Conservation (phyloP, 2,888 invertebrate species). For the Lasioglossum malachurum region DNA sequence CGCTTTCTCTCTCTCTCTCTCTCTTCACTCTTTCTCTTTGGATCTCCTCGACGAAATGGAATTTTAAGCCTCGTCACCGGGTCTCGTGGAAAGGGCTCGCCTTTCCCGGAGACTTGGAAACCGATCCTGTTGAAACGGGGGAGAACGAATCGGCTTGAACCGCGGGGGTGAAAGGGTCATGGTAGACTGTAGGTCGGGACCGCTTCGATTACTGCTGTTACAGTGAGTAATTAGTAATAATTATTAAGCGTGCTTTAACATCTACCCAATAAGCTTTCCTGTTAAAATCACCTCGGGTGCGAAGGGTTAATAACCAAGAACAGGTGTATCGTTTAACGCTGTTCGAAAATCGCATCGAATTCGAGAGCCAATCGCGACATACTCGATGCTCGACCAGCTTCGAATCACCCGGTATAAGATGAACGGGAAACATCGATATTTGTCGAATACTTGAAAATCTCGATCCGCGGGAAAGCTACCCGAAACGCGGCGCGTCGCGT, state of each 20-base stretch:
- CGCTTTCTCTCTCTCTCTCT: not conserved
- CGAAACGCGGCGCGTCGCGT: slow-evolving; percentile 39
- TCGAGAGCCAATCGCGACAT: not conserved
- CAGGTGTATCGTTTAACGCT: not conserved
- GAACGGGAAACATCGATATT: slow-evolving; percentile 53
- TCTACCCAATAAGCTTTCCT: not conserved
- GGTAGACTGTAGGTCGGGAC: slow-evolving; percentile 3
- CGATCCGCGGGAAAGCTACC: slow-evolving; percentile 59
- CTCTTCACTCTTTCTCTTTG: slow-evolving; percentile 5
- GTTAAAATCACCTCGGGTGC: too few species aligned
- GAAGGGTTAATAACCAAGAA: not conserved
- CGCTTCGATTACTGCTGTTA: not conserved
- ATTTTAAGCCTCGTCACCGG: slow-evolving; percentile 57
- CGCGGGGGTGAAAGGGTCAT: not conserved
- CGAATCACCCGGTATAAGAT: slow-evolving; percentile 20
- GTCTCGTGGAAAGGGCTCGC: slow-evolving; percentile 30
- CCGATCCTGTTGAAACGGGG: slow-evolving; percentile 43
- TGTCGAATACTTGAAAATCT: slow-evolving; percentile 62
- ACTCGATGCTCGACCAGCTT: not conserved
- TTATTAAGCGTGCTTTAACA: not conserved
- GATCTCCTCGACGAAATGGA: slow-evolving; percentile 46
- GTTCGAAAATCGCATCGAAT: not conserved
- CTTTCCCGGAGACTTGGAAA: slow-evolving; percentile 42
- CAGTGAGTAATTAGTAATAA: not conserved
- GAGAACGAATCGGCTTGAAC: slow-evolving; percentile 14